A percentile compares a stretch with the other conserved stretches of the same genome.
phyloP scores from a whole-genome alignment of 2,888 invertebrate genomes.

The Pecten maximus region DNA sequence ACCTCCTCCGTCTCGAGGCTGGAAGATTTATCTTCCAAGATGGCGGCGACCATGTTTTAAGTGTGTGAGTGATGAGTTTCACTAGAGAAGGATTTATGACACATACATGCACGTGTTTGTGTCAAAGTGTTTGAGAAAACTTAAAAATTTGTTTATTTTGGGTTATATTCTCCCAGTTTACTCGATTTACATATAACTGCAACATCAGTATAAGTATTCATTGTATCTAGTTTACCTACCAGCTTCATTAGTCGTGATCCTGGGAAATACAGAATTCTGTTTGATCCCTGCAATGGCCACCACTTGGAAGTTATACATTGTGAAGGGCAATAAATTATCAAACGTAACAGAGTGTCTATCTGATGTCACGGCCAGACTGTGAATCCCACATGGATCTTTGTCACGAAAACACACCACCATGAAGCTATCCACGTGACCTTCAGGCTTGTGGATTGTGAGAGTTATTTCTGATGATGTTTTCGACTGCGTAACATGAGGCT shows the following conservation, averaged over 20 bases:
- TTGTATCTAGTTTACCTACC: constrained; percentile 57
- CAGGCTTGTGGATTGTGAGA: constrained; percentile 58
- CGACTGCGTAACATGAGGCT: constrained; percentile 58
- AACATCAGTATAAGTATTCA: background rate
- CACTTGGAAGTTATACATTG: constrained; percentile 66
- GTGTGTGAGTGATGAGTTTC: no score
- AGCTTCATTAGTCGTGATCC: constrained; percentile 64
- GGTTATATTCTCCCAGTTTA: no score
- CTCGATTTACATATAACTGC: no score
- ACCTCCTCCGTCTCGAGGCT: no score
- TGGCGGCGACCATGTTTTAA: no score
- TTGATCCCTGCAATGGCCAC: constrained; percentile 59
- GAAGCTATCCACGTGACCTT: constrained; percentile 60
- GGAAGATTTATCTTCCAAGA: no score
- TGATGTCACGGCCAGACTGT: constrained; percentile 38
- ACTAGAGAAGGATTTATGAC: no score
- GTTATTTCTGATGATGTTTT: constrained; percentile 57
- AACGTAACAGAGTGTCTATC: constrained; percentile 52
- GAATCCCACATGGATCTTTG: constrained; percentile 50
- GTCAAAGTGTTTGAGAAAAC: no score
- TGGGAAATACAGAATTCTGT: constrained; percentile 52
- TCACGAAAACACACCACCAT: constrained; percentile 51
- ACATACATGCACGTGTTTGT: no score
- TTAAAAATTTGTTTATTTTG: no score
- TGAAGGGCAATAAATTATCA: constrained; percentile 61